Percentiles rank a stretch among this genome's conserved stretches.
Conservation (phyloP, 1,140 invertebrate genomes). For the Andricus grossulariae region DNA sequence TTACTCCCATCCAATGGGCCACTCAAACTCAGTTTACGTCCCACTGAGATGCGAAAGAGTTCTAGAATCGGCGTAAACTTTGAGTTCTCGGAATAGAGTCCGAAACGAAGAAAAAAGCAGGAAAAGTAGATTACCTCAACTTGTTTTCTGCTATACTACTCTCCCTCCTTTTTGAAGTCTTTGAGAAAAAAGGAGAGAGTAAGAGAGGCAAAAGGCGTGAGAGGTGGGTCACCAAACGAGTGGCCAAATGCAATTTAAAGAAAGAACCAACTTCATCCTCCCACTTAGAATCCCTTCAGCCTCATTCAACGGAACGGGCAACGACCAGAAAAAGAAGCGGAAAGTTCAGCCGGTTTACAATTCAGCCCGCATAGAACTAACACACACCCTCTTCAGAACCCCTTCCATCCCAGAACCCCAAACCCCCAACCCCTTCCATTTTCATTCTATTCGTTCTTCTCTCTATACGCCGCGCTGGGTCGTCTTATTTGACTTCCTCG, state of each 20-base stretch:
- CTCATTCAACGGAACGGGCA: conserved; percentile 41
- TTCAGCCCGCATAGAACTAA: conserved; percentile 63
- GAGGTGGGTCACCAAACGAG: conserved; percentile 60
- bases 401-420: conserved; percentile 19
- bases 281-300: conserved; percentile 47
- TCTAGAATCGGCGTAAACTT: conserved; percentile 22
- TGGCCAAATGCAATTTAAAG: conserved; percentile 72
- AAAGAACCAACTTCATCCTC: conserved; percentile 62
- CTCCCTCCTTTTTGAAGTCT: neutral
- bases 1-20: conserved; percentile 7
- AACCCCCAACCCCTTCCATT: conserved; percentile 31
- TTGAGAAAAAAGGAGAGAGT: neutral
- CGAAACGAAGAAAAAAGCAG: neutral
- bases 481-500: conserved; percentile 54
- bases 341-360: conserved; percentile 66
- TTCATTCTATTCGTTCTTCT: conserved; percentile 22
- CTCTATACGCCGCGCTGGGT: neutral
- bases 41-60: neutral
- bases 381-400: conserved; percentile 22
- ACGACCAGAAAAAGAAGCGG: conserved; percentile 61
- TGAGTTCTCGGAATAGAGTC: neutral
- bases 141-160: conserved; percentile 30
- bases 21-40: conserved; percentile 22
- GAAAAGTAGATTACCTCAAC: conserved; percentile 24
- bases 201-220: conserved; percentile 36